Evolutionary conservation across 2,888 invertebrate genomes (phyloP).

Genomic region (Papilio elwesi): DNA sequence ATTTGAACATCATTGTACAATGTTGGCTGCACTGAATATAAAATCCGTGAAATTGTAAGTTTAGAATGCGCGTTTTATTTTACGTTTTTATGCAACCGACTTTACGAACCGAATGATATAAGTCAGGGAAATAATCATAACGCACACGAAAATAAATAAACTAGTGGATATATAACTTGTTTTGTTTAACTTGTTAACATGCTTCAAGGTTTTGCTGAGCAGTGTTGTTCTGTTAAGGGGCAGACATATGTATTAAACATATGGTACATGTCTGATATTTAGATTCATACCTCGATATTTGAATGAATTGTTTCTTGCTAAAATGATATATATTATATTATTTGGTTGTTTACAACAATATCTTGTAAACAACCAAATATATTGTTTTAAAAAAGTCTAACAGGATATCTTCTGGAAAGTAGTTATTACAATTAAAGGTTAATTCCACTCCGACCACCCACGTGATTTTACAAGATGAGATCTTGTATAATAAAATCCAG

Average conservation of each 20-base stretch:
- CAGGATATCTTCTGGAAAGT: no score
- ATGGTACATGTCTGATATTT: neutral
- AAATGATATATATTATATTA: no score
- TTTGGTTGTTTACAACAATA: no score
- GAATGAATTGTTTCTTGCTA: no score
- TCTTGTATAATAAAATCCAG: no score
- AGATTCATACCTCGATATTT: neutral
- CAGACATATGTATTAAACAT: conserved; percentile 3
- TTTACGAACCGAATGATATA: conserved; percentile 44
- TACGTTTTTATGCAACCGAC: conserved; percentile 31
- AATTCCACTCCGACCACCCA: no score
- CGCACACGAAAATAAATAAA: conserved; percentile 43
- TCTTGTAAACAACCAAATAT: no score
- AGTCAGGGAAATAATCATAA: conserved; percentile 44
- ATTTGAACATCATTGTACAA: conserved; percentile 45
- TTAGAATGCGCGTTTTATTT: conserved; percentile 37
- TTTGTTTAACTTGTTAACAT: conserved; percentile 53
- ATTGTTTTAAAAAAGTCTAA: no score
- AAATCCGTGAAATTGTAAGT: conserved; percentile 1
- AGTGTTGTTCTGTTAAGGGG: conserved; percentile 45
- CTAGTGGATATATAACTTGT: conserved; percentile 44
- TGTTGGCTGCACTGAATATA: conserved; percentile 15
- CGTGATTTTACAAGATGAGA: no score
- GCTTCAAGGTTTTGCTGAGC: conserved; percentile 51
- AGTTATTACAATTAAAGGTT: no score